A percentile compares a stretch with the other conserved stretches of the same genome.
These are phyloP conservation scores for Lithobates sylvaticus DNA, from an alignment of 2,797 vertebrate species.

Conservation along the genomic window DNA sequence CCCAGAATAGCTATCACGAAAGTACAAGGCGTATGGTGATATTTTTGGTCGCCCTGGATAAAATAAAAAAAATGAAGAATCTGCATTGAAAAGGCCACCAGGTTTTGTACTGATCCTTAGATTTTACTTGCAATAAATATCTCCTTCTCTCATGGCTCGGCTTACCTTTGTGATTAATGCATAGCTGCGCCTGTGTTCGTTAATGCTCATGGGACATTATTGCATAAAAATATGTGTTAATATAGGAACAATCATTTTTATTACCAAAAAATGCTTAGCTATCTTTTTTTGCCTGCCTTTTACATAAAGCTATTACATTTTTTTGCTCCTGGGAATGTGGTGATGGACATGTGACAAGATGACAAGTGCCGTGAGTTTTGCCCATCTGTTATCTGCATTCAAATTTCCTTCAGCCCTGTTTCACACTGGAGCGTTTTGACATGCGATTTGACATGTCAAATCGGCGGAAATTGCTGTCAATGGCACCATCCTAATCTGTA, in stretches of 20 bases:
- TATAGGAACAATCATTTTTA: slow-evolving; percentile 17
- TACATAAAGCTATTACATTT: slow-evolving; percentile 4
- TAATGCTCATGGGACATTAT: neutral
- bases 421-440: too few relatives aligned
- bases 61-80: slow-evolving; percentile 30
- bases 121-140: neutral
- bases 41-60: slow-evolving; percentile 43
- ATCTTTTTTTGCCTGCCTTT: neutral
- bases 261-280: neutral
- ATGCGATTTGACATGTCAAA: too few relatives aligned
- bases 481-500: too few relatives aligned
- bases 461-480: too few relatives aligned
- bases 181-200: neutral
- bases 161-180: neutral
- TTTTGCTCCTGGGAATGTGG: neutral
- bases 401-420: neutral
- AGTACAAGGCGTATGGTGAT: slow-evolving; percentile 55
- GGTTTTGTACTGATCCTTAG: neutral
- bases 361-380: neutral
- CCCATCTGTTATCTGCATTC: neutral
- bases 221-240: neutral
- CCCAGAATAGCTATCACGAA: slow-evolving; percentile 51
- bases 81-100: neutral
- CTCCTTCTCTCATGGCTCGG: neutral
- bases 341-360: neutral